Percentiles rank a stretch among this genome's conserved stretches.
Evolutionary conservation across 2,113 vertebrate species (phyloP).

Genomic region (Xiphorhynchus elegans): DNA sequence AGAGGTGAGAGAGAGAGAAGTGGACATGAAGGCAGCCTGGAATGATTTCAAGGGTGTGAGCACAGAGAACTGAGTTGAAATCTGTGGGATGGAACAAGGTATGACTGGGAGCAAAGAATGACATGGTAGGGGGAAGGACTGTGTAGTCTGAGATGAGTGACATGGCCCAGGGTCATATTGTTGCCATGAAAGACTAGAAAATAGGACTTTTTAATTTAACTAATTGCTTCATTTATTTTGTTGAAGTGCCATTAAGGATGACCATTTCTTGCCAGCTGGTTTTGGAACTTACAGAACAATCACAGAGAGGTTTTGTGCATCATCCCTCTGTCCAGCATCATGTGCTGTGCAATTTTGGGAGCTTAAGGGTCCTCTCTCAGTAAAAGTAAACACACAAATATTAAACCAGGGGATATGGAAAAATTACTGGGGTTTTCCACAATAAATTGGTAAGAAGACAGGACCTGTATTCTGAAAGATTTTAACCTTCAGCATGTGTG

Average conservation of each 20-base stretch:
- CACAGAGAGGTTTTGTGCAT: fast-evolving
- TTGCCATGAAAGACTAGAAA: not conserved
- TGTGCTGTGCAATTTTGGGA: not conserved
- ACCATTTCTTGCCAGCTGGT: not conserved
- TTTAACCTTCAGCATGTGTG: not conserved
- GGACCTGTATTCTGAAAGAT: not conserved
- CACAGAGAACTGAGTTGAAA: not conserved
- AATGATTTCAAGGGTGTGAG: not conserved
- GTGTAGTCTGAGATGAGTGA: not conserved
- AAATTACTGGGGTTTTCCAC: not conserved
- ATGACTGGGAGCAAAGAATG: not conserved
- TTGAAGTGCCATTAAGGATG: not conserved
- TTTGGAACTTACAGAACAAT: not conserved
- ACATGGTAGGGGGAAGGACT: not conserved
- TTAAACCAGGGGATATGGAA: not conserved
- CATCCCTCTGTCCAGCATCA: not conserved
- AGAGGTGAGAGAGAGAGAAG: not conserved
- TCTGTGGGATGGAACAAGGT: not conserved
- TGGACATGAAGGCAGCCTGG: not conserved
- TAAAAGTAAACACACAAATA: not conserved
- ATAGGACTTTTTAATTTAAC: not conserved
- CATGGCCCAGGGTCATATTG: not conserved
- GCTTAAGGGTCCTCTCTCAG: not conserved
- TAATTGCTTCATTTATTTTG: not conserved
- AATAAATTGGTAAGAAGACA: not conserved